Base-by-base conservation (phyloP, 2,797 vertebrate species). In the Sebastes glaucus region DNA sequence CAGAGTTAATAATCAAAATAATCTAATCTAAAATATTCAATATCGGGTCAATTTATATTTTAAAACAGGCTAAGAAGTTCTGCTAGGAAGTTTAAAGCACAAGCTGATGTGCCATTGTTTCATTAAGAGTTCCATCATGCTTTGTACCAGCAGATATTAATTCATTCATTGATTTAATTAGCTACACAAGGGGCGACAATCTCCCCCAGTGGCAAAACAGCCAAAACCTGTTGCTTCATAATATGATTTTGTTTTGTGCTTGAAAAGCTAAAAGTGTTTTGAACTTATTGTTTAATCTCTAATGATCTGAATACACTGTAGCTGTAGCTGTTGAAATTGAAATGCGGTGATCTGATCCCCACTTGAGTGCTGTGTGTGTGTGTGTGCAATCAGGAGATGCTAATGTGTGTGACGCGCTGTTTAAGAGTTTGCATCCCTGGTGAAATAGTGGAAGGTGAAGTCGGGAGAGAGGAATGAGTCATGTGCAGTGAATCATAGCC, bases 401-500 rank as follows among this genome's bases (percentile, higher is more conserved):
- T 90, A 86, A 91, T 89, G 78, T 84, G 83, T 85, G 82, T 60
- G 73, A 82, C 61, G 89, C 69, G 80, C 83, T 71, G 89, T 78
- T 88, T 81, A 85, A 78, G 87, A 88, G 85, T 90, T 92, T 91
- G 84, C 81, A 68, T 93, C 89, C 85, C 88, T 62, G 71, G 81
- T 89, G 90, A 93, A 94, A 92, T 77, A 77, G 80, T 63, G 59
- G 38, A 72, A 92, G 91, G 74, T 78, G 76, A 84, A 88, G 90
- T 91, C 32, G 20, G 16, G 74, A 91, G 88, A 89, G 83, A 94
- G 87, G 86, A 89, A 88, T 95, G 94, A 96, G 83, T 96, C 92
- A 94, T 93, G 92, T 87, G 87, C 87, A 79, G 87, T 95, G 94
- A 96, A 93, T 96, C 95, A 95, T 74, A 84, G 82, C 92, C 92